Evolutionary conservation across 2,888 invertebrate species (phyloP).

Genomic region (Alloplasta piceator): DNA sequence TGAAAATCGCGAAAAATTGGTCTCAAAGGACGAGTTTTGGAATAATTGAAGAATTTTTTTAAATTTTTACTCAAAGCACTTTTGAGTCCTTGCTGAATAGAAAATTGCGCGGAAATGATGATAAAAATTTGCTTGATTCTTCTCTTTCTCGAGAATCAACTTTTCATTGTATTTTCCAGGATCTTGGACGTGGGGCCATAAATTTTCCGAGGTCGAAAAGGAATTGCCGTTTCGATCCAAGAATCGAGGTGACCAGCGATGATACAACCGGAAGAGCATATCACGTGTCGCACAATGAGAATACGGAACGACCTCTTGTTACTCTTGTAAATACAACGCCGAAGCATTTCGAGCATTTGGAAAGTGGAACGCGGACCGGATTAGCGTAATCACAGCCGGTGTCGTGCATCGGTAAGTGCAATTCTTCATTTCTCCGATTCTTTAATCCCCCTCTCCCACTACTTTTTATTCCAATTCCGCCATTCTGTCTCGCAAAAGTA

Average conservation of each 20-base stretch:
- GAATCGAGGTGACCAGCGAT: conserved; percentile 39
- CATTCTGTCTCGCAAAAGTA: neutral
- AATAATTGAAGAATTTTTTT: too few relatives aligned
- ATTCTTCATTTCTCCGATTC: conserved; percentile 14
- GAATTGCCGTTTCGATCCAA: conserved; percentile 25
- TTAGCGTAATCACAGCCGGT: conserved; percentile 66
- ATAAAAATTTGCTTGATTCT: too few relatives aligned
- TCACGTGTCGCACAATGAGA: conserved; percentile 55
- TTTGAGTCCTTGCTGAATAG: too few relatives aligned
- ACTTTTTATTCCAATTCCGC: neutral
- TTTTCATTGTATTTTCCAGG: too few relatives aligned
- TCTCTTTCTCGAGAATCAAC: too few relatives aligned
- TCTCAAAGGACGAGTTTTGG: too few relatives aligned
- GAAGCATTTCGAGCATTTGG: conserved; percentile 50
- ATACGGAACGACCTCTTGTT: conserved; percentile 62
- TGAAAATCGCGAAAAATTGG: too few relatives aligned
- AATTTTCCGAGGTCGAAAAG: conserved; percentile 37
- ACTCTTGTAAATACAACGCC: conserved; percentile 39
- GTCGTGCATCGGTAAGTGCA: conserved; percentile 64
- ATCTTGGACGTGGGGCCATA: conserved; percentile 25
- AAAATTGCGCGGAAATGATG: too few relatives aligned
- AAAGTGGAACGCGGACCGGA: conserved; percentile 64
- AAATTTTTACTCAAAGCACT: too few relatives aligned
- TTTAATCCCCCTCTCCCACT: neutral
- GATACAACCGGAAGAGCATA: conserved; percentile 63